A percentile compares a stretch with the other conserved stretches of the same genome.
Conservation (phyloP, 2,888 invertebrate genomes). For the Agrotis clavis region DNA sequence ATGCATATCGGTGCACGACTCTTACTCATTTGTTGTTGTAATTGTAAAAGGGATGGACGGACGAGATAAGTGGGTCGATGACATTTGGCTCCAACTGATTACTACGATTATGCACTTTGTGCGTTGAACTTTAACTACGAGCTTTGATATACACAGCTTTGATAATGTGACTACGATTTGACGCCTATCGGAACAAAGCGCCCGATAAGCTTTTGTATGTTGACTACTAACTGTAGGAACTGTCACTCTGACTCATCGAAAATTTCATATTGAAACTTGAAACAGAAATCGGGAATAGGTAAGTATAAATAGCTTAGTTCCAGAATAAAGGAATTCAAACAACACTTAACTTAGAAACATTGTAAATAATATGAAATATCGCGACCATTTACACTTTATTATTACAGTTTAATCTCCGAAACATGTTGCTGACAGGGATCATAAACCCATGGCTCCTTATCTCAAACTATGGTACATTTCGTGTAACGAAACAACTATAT, state of each 20-base stretch:
- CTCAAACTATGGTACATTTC: conserved; percentile 64
- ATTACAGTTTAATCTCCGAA: conserved; percentile 66
- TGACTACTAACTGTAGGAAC: conserved; percentile 28
- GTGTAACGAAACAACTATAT: conserved; percentile 64
- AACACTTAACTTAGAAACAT: conserved; percentile 39
- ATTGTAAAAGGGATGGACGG: conserved; percentile 91
- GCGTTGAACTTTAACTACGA: conserved; percentile 89
- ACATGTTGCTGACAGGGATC: conserved; percentile 65
- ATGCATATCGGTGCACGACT: conserved; percentile 87
- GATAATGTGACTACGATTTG: conserved; percentile 73
- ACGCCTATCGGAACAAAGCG: conserved; percentile 62
- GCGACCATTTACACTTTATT: conserved; percentile 62
- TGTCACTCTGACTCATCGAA: conserved; percentile 11
- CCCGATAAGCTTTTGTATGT: conserved; percentile 64
- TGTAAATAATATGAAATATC: conserved; percentile 59
- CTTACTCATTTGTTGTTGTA: conserved; percentile 91
- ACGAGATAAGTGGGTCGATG: conserved; percentile 91
- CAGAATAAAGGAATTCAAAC: conserved; percentile 37
- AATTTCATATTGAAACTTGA: neutral
- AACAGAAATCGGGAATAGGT: conserved; percentile 4
- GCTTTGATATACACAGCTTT: conserved; percentile 83
- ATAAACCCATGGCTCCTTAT: conserved; percentile 64
- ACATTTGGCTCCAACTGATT: conserved; percentile 90
- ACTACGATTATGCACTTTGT: conserved; percentile 91
- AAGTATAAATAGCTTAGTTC: neutral